Evolutionary conservation across 2,113 vertebrate species (phyloP), one percentile per base, ranked within the genome.

Genomic region (Elephas maximus): DNA sequence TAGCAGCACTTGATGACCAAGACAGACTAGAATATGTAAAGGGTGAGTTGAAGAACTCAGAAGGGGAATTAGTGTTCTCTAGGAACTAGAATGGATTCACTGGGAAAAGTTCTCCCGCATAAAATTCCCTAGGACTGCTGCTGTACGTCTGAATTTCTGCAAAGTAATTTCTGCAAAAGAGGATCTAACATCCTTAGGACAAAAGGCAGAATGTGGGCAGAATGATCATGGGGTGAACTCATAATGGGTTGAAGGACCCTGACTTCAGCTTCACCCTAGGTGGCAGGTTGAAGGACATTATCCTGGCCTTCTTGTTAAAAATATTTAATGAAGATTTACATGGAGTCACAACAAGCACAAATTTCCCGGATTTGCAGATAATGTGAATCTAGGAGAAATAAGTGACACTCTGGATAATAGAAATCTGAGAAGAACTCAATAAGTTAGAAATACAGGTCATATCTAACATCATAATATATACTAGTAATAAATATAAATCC

Each of bases 371-470:
- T 63, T 51, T 88, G n/a, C 51, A 57, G 53, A 63, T 24, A 81
- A 28, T 69, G 10, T 83, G 60, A n/a, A 57, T 53, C n/a, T 86
- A 51, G 17, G 62, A 91, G 12, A 37, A 85, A 57, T 41, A 69
- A 9, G 51, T 76, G 48, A 37, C 65, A 24, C 6, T 26, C 48
- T 51, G 4, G 23, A 30, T 71, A 93, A 89, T 1, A 90, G 30
- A 88, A 87, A 81, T 95, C 73, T 81, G n/a, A 63, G 92, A 76
- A 63, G 74, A 73, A 92, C n/a, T 87, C 53, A 76, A 24, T 73
- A 74, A 85, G 62, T 28, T 88, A 81, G 82, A 84, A 77, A 51
- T 26, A 45, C 3, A 92, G 48, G 41, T 89, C 67, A 97, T 65
- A 76, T 30, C 28, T 69, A 95, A 91, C 30, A 85, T 20, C 14